Base-by-base conservation (phyloP, 1,140 invertebrate genomes). In the Papilio aristodemus region DNA sequence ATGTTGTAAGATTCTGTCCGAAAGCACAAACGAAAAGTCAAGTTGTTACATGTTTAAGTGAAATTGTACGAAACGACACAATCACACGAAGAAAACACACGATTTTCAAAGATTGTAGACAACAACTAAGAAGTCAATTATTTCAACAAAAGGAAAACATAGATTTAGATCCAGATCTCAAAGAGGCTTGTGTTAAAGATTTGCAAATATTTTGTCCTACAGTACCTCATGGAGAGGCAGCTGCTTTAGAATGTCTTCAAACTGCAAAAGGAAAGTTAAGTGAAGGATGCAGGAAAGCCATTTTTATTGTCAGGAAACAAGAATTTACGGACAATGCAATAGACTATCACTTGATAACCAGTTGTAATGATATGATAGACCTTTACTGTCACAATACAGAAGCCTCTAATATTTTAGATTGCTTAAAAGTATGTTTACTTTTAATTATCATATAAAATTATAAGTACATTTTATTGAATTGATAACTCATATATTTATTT, bases 41-140 rank as follows among this genome's bases (percentile, higher is more conserved):
- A 78, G 97, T 99, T 9, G 96, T 99, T 9, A 93, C 94, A 50
- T 99, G 98, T 89, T 92, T 99, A 13, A 99, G 97, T 91, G 95
- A 96, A 85, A 95, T 96, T 71, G 95, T 99, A 36, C 93, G 96
- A 67, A 97, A 98, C 84, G 97, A 98, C 81, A 98, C 97, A 37
- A 93, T 99, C 27, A 91, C 92, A 19, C 95, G 96, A 57, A 94
- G 94, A 25, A 94, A 95, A 63, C 96, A 96, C 73, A 93, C 94
- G 75, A 95, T 99, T 74, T 94, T 95, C 8, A 96, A 95, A 83
- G 94, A 96, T 19, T 99, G 98, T 84, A 93, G 97, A 32, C 95
- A 97, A 80, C 97, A 99, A 87, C 89, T 99, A 54, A 95, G 94
- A 81, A 94, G 95, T 3, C 98, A 99, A 84, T 91, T 99, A 17